These are phyloP conservation scores for Trigoniulus corallinus DNA, from an alignment of 1,140 invertebrate species.

Conservation along the genomic window DNA sequence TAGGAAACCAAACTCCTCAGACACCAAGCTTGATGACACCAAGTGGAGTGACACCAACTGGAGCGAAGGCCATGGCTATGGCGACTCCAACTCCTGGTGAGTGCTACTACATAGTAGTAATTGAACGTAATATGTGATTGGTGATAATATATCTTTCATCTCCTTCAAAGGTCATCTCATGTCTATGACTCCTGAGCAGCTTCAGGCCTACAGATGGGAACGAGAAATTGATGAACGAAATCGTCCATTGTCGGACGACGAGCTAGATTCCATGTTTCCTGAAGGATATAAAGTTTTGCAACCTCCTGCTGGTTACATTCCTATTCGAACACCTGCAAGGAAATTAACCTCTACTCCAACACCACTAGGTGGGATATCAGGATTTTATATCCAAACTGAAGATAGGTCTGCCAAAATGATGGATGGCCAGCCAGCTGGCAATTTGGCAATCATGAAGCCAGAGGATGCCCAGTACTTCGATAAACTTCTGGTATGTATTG, in stretches of 20 bases:
- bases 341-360: conserved; percentile 96
- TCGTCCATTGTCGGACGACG: conserved; percentile 87
- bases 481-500: conserved; percentile 54
- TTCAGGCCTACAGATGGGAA: conserved; percentile 98
- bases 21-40: conserved; percentile 43
- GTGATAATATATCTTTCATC: conserved; percentile 12
- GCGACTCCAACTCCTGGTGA: conserved; percentile 83
- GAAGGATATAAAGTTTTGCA: conserved; percentile 94
- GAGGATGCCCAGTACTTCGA: conserved; percentile 99
- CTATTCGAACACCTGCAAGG: conserved; percentile 89
- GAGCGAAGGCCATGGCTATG: conserved; percentile 92
- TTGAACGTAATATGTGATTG: background rate
- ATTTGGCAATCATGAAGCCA: conserved; percentile 96
- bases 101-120: background rate
- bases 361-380: conserved; percentile 70
- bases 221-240: conserved; percentile 97
- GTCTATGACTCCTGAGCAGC: conserved; percentile 96
- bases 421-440: conserved; percentile 91
- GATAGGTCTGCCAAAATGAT: conserved; percentile 65
- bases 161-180: conserved; percentile 72
- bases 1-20: conserved; percentile 30
- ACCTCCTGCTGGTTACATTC: conserved; percentile 89
- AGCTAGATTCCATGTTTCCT: conserved; percentile 92
- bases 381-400: conserved; percentile 80
- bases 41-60: conserved; percentile 70